Percentiles rank a stretch among this genome's conserved stretches.
Evolutionary conservation across 2,888 invertebrate species (phyloP).

Genomic region (Coremacera marginata): DNA sequence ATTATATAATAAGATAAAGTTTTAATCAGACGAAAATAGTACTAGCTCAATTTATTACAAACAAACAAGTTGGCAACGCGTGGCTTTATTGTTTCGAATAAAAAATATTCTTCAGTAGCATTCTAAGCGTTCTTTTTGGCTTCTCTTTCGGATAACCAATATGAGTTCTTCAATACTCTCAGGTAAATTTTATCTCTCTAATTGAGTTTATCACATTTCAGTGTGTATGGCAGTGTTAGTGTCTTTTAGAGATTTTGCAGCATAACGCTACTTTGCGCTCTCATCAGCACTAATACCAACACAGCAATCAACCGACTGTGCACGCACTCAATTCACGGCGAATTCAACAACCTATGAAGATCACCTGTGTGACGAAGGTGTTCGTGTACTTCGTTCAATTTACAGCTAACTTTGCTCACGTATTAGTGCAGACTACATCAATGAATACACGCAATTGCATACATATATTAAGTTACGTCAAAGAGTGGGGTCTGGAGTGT

Average conservation of each 20-base stretch:
- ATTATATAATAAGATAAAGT: too few relatives aligned
- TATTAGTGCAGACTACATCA: slow-evolving; percentile 51
- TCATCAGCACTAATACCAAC: slow-evolving; percentile 41
- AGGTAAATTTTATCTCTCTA: background rate
- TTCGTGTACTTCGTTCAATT: slow-evolving; percentile 58
- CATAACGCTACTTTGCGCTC: slow-evolving; percentile 36
- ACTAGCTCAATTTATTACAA: background rate
- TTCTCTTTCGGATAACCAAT: slow-evolving; percentile 31
- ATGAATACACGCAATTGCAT: slow-evolving; percentile 32
- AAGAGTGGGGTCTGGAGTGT: background rate
- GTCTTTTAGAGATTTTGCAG: background rate
- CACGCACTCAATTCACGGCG: slow-evolving; percentile 42
- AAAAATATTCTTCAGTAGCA: background rate
- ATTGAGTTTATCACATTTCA: slow-evolving; percentile 6
- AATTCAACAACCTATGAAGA: slow-evolving; percentile 49
- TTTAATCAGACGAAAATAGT: too few relatives aligned
- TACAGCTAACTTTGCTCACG: slow-evolving; percentile 66
- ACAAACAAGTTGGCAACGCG: slow-evolving; percentile 7
- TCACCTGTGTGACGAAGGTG: slow-evolving; percentile 44
- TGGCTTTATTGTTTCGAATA: background rate
- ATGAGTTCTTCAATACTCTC: background rate
- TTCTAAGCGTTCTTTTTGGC: background rate
- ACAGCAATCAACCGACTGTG: slow-evolving; percentile 33
- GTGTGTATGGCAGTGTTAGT: background rate
- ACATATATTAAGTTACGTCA: too few relatives aligned